A percentile compares a stretch with the other conserved stretches of the same genome.
Evolutionary conservation across 2,888 invertebrate species (phyloP).

Genomic region (Spodoptera exigua): DNA sequence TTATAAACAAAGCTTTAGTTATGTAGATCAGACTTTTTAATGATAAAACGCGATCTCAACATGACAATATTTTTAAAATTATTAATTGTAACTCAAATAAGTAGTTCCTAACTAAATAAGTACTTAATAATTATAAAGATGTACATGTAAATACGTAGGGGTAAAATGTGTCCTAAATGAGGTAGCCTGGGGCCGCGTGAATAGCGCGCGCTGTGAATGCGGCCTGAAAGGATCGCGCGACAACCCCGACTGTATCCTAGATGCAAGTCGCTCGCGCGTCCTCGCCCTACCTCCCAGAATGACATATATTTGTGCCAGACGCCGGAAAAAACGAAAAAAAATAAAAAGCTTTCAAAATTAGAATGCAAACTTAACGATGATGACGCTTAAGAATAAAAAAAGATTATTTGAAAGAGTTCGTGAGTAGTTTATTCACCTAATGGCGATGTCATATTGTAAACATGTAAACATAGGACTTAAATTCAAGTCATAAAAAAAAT

Average conservation of each 20-base stretch:
- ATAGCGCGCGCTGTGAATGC: constrained; percentile 49
- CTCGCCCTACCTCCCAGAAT: constrained; percentile 19
- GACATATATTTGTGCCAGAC: constrained; percentile 37
- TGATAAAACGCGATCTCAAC: too few species aligned
- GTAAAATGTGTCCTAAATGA: constrained; percentile 58
- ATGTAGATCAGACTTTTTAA: too few species aligned
- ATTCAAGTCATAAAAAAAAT: too few species aligned
- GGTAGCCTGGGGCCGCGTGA: constrained; percentile 49
- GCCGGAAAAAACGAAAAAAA: constrained; percentile 17
- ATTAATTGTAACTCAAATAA: constrained; percentile 2
- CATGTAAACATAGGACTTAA: too few species aligned
- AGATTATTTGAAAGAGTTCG: not conserved
- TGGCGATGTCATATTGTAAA: too few species aligned
- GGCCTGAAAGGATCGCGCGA: constrained; percentile 48
- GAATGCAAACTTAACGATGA: constrained; percentile 36
- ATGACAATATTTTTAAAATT: too few species aligned
- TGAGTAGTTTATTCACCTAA: too few species aligned
- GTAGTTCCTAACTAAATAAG: constrained; percentile 43
- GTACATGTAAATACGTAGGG: constrained; percentile 37
- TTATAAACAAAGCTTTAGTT: too few species aligned
- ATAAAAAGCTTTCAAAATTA: constrained; percentile 25
- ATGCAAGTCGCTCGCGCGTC: constrained; percentile 23
- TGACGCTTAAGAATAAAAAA: not conserved
- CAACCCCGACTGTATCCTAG: constrained; percentile 49
- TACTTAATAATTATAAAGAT: constrained; percentile 30